Evolutionary conservation across 1,140 invertebrate genomes (phyloP).

Genomic region (Phocides pigmalion): DNA sequence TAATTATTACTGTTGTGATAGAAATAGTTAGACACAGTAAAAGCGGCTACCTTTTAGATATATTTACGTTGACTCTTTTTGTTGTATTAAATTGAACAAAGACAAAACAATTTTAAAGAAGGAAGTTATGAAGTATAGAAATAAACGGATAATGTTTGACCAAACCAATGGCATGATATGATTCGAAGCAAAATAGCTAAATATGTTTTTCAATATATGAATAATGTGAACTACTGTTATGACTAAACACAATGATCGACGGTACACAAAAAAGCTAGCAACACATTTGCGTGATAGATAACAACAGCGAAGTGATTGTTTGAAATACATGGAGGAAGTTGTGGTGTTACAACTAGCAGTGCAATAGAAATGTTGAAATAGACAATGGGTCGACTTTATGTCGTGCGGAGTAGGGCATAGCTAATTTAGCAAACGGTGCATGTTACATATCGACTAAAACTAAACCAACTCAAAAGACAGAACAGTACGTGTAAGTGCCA

Average conservation of each 20-base stretch:
- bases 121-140: neutral
- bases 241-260: conserved; percentile 8
- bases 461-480: neutral
- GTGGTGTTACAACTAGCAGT: conserved; percentile 47
- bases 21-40: conserved; percentile 66
- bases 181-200: neutral
- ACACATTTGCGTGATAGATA: conserved; percentile 17
- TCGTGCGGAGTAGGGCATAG: conserved; percentile 58
- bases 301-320: conserved; percentile 22
- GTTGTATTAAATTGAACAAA: conserved; percentile 4
- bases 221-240: conserved; percentile 8
- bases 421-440: conserved; percentile 22
- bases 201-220: neutral
- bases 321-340: conserved; percentile 35
- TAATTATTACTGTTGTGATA: conserved; percentile 62
- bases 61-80: conserved; percentile 10
- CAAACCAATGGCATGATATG: neutral
- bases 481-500: neutral
- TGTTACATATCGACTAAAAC: neutral
- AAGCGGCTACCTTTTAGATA: conserved; percentile 52
- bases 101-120: neutral
- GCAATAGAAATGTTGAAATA: conserved; percentile 45
- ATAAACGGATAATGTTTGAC: neutral
- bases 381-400: conserved; percentile 80
- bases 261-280: conserved; percentile 21